Percentiles rank a stretch among this genome's conserved stretches.
These are phyloP conservation scores for Psittacus erithacus DNA, from an alignment of 2,113 vertebrate genomes.

Conservation along the genomic window DNA sequence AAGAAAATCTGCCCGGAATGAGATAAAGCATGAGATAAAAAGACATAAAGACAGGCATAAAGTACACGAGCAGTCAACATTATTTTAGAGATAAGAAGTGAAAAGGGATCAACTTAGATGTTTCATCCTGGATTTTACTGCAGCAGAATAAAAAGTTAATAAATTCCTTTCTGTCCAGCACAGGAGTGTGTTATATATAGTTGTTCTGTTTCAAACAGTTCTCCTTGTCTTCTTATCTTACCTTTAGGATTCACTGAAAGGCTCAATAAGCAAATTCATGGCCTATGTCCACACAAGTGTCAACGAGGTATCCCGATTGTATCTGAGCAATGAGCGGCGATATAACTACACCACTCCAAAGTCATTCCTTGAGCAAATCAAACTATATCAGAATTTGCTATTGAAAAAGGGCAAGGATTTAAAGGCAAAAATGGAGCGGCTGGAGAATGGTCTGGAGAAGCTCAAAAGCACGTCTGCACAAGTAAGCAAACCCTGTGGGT, in stretches of 20 bases:
- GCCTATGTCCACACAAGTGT: slow-evolving; percentile 91
- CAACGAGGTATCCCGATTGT: slow-evolving; percentile 84
- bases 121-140: background rate
- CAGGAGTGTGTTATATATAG: background rate
- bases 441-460: slow-evolving; percentile 92
- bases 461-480: slow-evolving; percentile 91
- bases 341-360: slow-evolving; percentile 97
- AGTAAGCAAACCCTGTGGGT: slow-evolving; percentile 58
- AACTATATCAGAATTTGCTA: slow-evolving; percentile 88
- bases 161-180: background rate
- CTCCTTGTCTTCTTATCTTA: background rate
- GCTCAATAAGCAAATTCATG: slow-evolving; percentile 93
- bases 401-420: slow-evolving; percentile 80
- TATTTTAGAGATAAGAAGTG: slow-evolving; percentile 26
- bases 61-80: background rate
- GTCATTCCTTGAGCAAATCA: slow-evolving; percentile 96
- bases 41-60: background rate
- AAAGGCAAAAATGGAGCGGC: slow-evolving; percentile 83
- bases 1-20: background rate
- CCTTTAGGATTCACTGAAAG: slow-evolving; percentile 81
- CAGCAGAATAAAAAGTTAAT: background rate
- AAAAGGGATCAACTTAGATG: background rate
- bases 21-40: slow-evolving; percentile 32
- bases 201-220: background rate
- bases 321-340: slow-evolving; percentile 86